Evolutionary conservation across 1,140 invertebrate genomes (phyloP).

Genomic region (Tetramorium parvispinum): DNA sequence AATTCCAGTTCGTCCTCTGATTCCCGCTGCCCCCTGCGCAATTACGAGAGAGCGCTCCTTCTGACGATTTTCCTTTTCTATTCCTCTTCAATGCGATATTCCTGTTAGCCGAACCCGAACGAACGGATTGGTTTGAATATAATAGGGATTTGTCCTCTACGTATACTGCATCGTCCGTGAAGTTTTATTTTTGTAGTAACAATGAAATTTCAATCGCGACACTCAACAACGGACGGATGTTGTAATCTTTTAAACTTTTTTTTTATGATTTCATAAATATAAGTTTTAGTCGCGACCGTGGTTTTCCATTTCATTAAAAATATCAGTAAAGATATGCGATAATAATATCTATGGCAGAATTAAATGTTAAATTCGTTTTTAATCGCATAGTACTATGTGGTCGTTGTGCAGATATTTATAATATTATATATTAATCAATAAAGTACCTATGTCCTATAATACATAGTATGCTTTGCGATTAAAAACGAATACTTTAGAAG

Average conservation of each 20-base stretch:
- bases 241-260: conserved; percentile 20
- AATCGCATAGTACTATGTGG: no score
- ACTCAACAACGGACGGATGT: background rate
- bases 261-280: background rate
- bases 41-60: conserved; percentile 23
- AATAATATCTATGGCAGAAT: conserved; percentile 19
- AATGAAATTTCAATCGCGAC: conserved; percentile 32
- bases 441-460: no score
- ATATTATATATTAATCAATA: no score
- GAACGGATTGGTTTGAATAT: background rate
- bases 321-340: background rate
- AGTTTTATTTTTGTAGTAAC: conserved; percentile 18
- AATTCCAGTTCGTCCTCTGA: conserved; percentile 40
- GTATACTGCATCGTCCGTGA: background rate
- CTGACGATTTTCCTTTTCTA: conserved; percentile 44
- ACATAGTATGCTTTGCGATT: no score
- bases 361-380: conserved; percentile 11
- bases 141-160: background rate
- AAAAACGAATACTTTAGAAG: no score
- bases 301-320: background rate
- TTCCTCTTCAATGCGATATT: conserved; percentile 26
- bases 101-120: background rate
- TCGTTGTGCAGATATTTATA: no score
- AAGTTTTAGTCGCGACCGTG: background rate
- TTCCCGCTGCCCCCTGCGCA: conserved; percentile 8